These are phyloP conservation scores for Ganaspis sp. DNA, from an alignment of 1,140 invertebrate species.

Conservation along the genomic window DNA sequence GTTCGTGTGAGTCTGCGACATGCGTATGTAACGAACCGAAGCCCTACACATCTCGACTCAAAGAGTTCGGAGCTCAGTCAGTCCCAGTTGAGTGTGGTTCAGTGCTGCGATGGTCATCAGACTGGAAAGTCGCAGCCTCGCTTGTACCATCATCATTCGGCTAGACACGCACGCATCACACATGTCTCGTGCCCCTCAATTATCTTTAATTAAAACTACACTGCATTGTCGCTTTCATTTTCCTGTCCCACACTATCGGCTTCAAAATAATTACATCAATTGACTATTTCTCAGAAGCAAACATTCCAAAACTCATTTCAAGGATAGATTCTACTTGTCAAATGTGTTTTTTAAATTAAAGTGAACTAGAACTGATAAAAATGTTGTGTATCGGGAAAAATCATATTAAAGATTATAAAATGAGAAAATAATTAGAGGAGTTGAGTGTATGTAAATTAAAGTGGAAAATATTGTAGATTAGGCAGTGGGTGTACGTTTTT, in stretches of 20 bases:
- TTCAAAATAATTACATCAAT: background rate
- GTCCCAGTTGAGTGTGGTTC: constrained; percentile 49
- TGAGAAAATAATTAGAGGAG: too few relatives aligned
- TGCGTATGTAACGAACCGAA: constrained; percentile 47
- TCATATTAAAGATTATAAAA: too few relatives aligned
- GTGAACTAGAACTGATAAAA: too few relatives aligned
- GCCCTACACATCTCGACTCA: constrained; percentile 62
- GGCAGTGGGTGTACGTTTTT: background rate
- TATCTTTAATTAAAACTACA: constrained; percentile 1
- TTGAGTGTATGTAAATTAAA: background rate
- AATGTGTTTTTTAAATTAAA: too few relatives aligned
- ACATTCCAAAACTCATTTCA: background rate
- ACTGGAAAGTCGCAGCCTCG: constrained; percentile 61
- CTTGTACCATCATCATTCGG: background rate
- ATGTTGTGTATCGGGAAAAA: too few relatives aligned
- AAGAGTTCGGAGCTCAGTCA: constrained; percentile 51
- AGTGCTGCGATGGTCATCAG: constrained; percentile 73
- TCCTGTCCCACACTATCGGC: background rate
- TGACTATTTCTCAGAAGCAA: background rate
- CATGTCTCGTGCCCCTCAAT: constrained; percentile 3
- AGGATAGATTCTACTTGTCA: background rate
- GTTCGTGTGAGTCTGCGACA: constrained; percentile 17
- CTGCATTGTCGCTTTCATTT: background rate
- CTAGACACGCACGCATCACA: background rate
- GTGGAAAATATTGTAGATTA: background rate